A percentile compares a stretch with the other conserved stretches of the same genome.
These are phyloP conservation scores for Knipowitschia caucasica DNA, from an alignment of 2,797 vertebrate species.

Conservation along the genomic window DNA sequence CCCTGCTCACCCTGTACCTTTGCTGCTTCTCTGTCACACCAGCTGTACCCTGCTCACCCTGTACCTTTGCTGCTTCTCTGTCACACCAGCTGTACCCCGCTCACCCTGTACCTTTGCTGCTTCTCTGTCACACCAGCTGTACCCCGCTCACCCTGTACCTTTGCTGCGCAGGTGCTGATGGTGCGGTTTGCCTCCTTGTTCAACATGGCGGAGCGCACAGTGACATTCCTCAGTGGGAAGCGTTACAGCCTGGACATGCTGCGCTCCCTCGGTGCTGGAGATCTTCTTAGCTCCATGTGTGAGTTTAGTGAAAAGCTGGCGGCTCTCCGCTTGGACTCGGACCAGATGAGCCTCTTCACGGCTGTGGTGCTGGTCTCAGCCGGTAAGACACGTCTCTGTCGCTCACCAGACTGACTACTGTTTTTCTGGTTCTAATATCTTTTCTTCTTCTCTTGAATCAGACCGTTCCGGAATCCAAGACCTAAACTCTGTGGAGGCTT, in stretches of 20 bases:
- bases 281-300: constrained; percentile 95
- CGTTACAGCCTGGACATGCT: constrained; percentile 89
- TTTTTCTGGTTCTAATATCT: background rate
- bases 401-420: too few relatives aligned
- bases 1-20: too few relatives aligned
- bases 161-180: constrained; percentile 87
- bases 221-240: constrained; percentile 93
- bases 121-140: too few relatives aligned
- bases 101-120: too few relatives aligned
- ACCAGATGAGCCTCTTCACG: constrained; percentile 96
- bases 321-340: constrained; percentile 84
- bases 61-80: too few relatives aligned
- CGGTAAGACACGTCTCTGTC: constrained; percentile 73
- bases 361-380: constrained; percentile 96
- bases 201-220: constrained; percentile 87
- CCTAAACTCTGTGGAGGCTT: constrained; percentile 86
- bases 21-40: too few relatives aligned
- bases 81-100: too few relatives aligned
- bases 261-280: constrained; percentile 88
- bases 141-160: background rate
- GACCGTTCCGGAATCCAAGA: constrained; percentile 96
- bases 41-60: too few relatives aligned
- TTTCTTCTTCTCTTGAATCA: constrained; percentile 42
- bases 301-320: constrained; percentile 97
- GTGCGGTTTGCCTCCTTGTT: constrained; percentile 94